Evolutionary conservation across 2,797 vertebrate genomes (phyloP), one percentile per base, ranked within the genome.

Genomic region (Gymnocypris eckloni): DNA sequence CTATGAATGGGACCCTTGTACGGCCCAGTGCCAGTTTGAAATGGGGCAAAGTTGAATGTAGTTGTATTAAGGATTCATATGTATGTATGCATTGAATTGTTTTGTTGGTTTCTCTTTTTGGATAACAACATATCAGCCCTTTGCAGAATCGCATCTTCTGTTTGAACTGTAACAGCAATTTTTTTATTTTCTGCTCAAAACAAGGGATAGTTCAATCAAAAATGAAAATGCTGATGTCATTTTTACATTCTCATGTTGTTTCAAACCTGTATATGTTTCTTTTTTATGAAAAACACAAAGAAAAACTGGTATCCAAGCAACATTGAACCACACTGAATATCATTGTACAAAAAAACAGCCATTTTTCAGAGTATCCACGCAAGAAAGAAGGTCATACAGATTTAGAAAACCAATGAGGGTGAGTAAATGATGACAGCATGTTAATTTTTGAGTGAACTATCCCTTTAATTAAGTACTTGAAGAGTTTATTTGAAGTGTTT

Each of bases 231-330:
- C 6, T 16, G 2, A 33, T 3, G 15, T 37, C 12, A 25, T 64
- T 64, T 70, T 41, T 70, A 43, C 22, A n/a, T 20, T 20, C 18
- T 71, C 69, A 3, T 43, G 39, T 43, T 11, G 13, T 43, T 43
- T 56, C 56, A 61, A 61, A 79, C 22, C 8, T 39, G 50, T 39
- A 67, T 16, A 33, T 10, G 10, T 18, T 41, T 41, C 2, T 4
- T 79, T 61, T 54, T 39, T 56, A 52, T 77, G 20, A 12, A n/a
- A 77, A 77, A 56, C 75, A 39, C 6, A 54, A 41, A 78, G 22
- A 39, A 25, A 41, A 8, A 12, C 37, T 56, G 4, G 52, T 59
- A 33, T 77, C 37, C 52, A n/a, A 54, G 37, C 7, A 56, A 37
- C 18, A 22, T 3, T 54, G 75, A 11, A 56, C 50, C 11, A 37